Percentiles rank a stretch among this genome's conserved stretches.
Conservation (phyloP, 2,797 vertebrate species). For the Dallia pectoralis region DNA sequence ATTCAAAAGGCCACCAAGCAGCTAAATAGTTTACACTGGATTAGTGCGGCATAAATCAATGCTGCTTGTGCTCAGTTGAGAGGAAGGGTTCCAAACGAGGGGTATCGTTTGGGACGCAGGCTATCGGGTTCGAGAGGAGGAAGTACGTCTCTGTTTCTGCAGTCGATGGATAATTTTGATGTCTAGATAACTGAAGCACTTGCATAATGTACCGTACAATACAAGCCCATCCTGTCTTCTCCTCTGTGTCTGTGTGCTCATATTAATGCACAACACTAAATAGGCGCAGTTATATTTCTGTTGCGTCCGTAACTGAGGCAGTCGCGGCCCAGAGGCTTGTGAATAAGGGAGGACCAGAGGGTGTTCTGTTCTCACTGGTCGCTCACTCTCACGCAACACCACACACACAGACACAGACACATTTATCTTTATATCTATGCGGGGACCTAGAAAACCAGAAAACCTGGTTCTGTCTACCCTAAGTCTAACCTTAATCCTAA, state of each 20-base stretch:
- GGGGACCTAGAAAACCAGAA: too few relatives aligned
- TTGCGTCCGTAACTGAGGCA: background rate
- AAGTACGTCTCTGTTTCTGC: too few relatives aligned
- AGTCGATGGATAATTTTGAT: too few relatives aligned
- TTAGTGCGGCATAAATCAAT: slow-evolving; percentile 47
- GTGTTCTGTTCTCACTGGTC: background rate
- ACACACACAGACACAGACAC: background rate
- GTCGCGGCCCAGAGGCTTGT: background rate
- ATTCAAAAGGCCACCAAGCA: slow-evolving; percentile 27
- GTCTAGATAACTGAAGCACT: too few relatives aligned
- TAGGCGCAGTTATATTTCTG: background rate
- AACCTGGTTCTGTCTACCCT: too few relatives aligned
- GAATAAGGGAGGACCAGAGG: background rate
- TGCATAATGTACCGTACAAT: background rate
- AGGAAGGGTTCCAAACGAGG: slow-evolving; percentile 1
- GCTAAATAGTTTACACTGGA: slow-evolving; percentile 35
- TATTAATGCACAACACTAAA: background rate
- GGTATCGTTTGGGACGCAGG: too few relatives aligned
- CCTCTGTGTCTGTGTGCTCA: background rate
- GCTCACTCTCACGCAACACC: background rate
- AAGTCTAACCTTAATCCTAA: too few relatives aligned
- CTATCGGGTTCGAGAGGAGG: too few relatives aligned
- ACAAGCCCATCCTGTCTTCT: background rate
- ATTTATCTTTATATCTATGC: too few relatives aligned
- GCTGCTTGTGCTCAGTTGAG: slow-evolving; percentile 39